Base-by-base conservation (phyloP, 1,140 invertebrate genomes). In the Pollicipes pollicipes region DNA sequence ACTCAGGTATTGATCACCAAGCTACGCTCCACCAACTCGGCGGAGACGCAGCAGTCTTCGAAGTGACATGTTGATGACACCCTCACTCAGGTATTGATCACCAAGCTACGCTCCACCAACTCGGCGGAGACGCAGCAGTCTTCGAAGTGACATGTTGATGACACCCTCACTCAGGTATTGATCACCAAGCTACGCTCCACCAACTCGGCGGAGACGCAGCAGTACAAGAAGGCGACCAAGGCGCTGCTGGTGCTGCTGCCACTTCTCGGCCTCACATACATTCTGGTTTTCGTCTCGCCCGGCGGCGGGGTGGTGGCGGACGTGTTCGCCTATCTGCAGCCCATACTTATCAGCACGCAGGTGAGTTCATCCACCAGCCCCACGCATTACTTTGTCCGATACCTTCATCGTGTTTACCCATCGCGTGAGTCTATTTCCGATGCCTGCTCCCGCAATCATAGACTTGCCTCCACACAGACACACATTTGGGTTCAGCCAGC, bases 221-320 rank as follows among this genome's bases (percentile, higher is more conserved):
- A 95, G 78, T 91, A 90, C 78, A 82, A 89, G 66, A 95, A 94
- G 79, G 91, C 91, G 0, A 89, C 89, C 0, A 94, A 94, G 79
- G 91, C 91, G 21, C 82, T 95, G 17, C 79, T 94, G 16, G 90
- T 94, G 16, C 82, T 95, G 21, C 91, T 93, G 76, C 92, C 92
- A 1, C 82, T 95, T 27, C 83, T 95, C 70, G 91, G 91, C n/a
- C 87, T 93, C 71, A 93, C 90, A 3, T 93, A 95, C 78, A 82
- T 93, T 28, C 79, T 95, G 69, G 86, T 93, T 6, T 81, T 94
- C 37, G 86, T 85, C 24, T 88, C 88, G 26, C 90, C 90, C 0
- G 85, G 83, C 70, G 84, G 84, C 37, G 37, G 37, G 10, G 10
- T 45, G 37, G 10, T 10, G 37, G 37, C 37, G 10, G 24, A 26